Evolutionary conservation across 2,113 vertebrate genomes (phyloP), one percentile per base, ranked within the genome.

Genomic region (Callospermophilus lateralis): DNA sequence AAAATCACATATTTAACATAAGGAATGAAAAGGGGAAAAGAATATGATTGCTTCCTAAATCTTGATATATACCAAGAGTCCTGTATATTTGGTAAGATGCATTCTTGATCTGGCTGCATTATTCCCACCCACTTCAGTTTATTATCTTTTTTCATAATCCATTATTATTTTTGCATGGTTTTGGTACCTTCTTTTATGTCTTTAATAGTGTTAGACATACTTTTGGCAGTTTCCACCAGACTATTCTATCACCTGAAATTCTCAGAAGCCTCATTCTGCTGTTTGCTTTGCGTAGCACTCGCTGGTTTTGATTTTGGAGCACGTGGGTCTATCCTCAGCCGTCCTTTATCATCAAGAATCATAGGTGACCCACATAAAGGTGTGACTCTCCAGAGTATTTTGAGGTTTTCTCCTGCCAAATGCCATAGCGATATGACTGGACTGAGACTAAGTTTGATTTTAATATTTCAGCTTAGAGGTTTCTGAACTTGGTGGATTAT

Each of bases 1-100:
- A 88, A 93, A 92, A 97, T 93, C 87, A 84, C 89, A 93, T 72
- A 77, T 81, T 96, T 92, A 96, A 84, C 39, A 61, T 80, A 68
- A 89, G 26, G 26, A 94, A n/a, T 77, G 53, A 96, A 91, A 84
- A 95, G 32, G 61, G 61, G 61, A 61, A 91, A 89, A 84, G 45
- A 85, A 42, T 65, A 65, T 55, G 30, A 76, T 53, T 93, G 17
- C n/a, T 84, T 84, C 72, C 70, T 93, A 93, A 90, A 78, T 67
- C 53, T 79, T 76, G 1, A 37, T 63, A 61, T 34, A 26, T 76
- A 53, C 53, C 79, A 83, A 89, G 81, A 86, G 8, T 87, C 61
- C 61, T 68, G 15, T 12, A 45, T 73, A 32, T 85, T 95, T 92
- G 58, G 30, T 76, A 89, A 96, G 20, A 93, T 39, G 1, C 22